Evolutionary conservation across 2,797 vertebrate genomes (phyloP), one percentile per base, ranked within the genome.

Genomic region (Phyllotis vaccarum): DNA sequence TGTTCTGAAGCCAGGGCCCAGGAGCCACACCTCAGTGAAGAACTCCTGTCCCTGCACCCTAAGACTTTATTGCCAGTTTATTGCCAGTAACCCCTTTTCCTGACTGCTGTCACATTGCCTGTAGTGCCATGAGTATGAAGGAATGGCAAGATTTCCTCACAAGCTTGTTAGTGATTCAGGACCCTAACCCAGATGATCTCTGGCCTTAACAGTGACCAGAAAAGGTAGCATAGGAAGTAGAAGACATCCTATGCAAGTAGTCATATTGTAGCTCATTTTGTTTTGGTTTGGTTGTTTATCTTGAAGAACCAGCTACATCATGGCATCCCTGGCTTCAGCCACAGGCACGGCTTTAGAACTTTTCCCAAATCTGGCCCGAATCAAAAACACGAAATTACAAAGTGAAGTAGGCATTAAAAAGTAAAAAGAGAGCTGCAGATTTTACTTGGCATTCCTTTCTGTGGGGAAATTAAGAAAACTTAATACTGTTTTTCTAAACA

Each of bases 401-500:
- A 64, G 60, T 40, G 13, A 64, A 62, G 72, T 49, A 13, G 86
- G 62, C 31, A 34, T 82, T 74, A 19, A 64, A 66, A 82, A 54
- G 34, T 43, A 86, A 86, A 80, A 21, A 62, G 7, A 6, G 34
- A 68, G 34, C 19, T 56, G 3, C 46, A 62, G 93, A n/a, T 83
- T 93, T 95, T 89, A 49, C 24, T 91, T 60, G 54, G 27, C 86
- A 58, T 85, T 93, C 52, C 82, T 87, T 94, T 93, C 75, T 96
- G 86, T 94, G 90, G 90, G 96, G 90, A 96, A 85, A 89, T 89
- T 74, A 79, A 83, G 91, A 95, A 91, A 89, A n/a, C 82, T 79
- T 93, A 75, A 19, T 40, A 74, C 75, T 56, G 60, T 37, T 49
- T 93, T 96, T 79, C 85, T 93, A 56, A 93, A 93, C 54, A 72